Evolutionary conservation across 30 jellyfish, hydroid and myxozoan genomes (phyloP).

Genomic region (Chrysaora quinquecirrha): DNA sequence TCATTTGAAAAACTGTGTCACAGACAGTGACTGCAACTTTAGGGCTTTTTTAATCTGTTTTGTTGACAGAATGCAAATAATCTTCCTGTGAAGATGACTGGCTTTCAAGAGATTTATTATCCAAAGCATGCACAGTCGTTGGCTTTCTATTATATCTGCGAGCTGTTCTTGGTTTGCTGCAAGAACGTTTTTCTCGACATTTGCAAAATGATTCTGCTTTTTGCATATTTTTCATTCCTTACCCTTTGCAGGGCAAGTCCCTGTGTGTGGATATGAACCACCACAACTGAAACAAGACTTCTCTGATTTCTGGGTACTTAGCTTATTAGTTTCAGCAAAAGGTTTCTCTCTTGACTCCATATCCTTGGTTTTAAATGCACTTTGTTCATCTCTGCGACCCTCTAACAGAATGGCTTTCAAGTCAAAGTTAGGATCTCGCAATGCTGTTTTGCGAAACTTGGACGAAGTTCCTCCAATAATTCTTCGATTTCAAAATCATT

Average conservation of each 20-base stretch:
- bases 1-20: not conserved
- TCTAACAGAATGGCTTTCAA: slow-evolving; percentile 51
- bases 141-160: not conserved
- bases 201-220: no score
- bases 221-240: no score
- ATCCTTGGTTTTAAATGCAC: slow-evolving; percentile 18
- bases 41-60: not conserved
- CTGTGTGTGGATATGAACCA: no score
- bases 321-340: slow-evolving; percentile 19
- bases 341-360: slow-evolving; percentile 2
- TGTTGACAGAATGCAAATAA: slow-evolving; percentile 15
- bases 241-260: no score
- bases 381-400: slow-evolving; percentile 42
- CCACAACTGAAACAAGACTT: no score
- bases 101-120: not conserved
- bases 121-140: not conserved
- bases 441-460: slow-evolving; percentile 23
- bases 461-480: slow-evolving; percentile 18
- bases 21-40: not conserved
- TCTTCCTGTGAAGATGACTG: slow-evolving; percentile 16
- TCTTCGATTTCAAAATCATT: slow-evolving; percentile 31
- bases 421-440: no score
- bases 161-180: not conserved
- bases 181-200: not conserved
- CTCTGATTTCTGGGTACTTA: no score